phyloP scores from a whole-genome alignment of 2,797 vertebrate genomes.

The Simalia tracyae region DNA sequence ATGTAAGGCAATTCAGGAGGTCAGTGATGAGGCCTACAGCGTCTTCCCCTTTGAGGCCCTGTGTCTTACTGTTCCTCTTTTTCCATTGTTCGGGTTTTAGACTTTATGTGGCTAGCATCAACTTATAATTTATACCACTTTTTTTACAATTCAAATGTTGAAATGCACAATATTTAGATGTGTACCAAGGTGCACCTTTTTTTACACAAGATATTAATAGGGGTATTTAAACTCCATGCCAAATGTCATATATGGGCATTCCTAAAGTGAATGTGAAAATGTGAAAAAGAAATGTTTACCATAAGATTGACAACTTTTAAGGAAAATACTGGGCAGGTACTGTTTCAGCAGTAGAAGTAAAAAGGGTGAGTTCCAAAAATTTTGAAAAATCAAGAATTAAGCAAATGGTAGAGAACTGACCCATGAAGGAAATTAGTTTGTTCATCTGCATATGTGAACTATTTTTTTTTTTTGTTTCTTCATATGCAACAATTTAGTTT shows the following conservation, averaged over 20 bases:
- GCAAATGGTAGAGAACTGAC: background rate
- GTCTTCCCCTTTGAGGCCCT: background rate
- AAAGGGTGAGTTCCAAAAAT: background rate
- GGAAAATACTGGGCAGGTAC: background rate
- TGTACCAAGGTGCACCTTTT: background rate
- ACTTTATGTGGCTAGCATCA: background rate
- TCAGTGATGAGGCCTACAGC: fast-evolving
- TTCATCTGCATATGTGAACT: background rate
- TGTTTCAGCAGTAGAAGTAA: background rate
- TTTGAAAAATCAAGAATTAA: background rate
- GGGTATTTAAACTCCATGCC: background rate
- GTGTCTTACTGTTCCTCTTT: background rate
- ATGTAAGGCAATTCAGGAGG: background rate
- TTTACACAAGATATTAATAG: background rate
- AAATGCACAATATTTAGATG: background rate
- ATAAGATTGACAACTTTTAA: background rate
- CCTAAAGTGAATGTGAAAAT: background rate
- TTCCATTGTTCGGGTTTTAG: background rate
- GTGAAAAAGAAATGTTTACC: background rate
- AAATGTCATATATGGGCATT: background rate
- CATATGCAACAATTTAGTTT: background rate
- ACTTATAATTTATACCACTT: background rate
- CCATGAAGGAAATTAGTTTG: background rate
- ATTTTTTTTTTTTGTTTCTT: background rate
- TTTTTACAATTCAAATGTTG: background rate